These are phyloP conservation scores for Sebastes iracundus DNA, from an alignment of 2,797 vertebrate species.

Conservation along the genomic window DNA sequence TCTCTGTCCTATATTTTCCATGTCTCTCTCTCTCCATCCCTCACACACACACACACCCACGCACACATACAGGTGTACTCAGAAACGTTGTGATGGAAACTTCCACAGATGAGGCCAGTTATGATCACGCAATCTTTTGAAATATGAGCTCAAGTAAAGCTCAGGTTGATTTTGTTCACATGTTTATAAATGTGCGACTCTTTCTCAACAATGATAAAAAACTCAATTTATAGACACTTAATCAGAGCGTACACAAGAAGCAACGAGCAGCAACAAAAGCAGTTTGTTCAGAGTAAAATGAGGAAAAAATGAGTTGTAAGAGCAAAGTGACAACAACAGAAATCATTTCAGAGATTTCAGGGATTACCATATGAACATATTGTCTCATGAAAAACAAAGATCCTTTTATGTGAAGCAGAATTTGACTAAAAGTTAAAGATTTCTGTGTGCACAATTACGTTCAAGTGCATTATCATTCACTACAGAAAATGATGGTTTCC, in stretches of 20 bases:
- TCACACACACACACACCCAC: slow-evolving; percentile 13
- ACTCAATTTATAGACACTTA: neutral
- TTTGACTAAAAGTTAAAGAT: neutral
- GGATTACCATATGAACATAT: neutral
- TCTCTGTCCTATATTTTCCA: slow-evolving; percentile 64
- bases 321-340: neutral
- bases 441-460: neutral
- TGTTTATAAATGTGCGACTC: neutral
- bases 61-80: slow-evolving; percentile 19
- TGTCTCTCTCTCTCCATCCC: neutral
- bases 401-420: neutral
- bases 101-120: slow-evolving; percentile 37
- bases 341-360: too few species aligned
- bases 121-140: slow-evolving; percentile 27
- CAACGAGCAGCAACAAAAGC: neutral
- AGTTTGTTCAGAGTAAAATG: neutral
- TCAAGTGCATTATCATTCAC: neutral
- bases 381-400: neutral
- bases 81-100: slow-evolving; percentile 46
- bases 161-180: neutral
- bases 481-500: neutral
- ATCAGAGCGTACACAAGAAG: neutral
- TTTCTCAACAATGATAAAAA: neutral
- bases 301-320: neutral
- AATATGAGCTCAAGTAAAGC: slow-evolving; percentile 14